Conservation (phyloP, 2,113 vertebrate genomes). For the Eidolon helvum region DNA sequence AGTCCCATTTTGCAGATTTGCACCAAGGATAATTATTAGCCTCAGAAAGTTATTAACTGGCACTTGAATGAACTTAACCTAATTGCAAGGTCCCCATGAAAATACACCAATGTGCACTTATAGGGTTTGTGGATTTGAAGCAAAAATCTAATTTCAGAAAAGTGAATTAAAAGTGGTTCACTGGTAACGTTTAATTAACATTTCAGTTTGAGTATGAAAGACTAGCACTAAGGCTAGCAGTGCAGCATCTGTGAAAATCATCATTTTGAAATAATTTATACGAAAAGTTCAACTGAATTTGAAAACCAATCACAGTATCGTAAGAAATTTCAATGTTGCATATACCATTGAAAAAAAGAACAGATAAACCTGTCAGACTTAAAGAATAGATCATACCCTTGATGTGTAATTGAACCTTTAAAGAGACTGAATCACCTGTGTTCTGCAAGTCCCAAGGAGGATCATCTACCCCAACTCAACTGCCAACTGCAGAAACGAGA, state of each 20-base stretch:
- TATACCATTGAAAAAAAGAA: not conserved
- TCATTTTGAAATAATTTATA: not conserved
- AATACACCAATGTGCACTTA: not conserved
- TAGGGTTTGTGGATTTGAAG: not conserved
- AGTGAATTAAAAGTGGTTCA: not conserved
- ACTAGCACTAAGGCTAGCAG: not conserved
- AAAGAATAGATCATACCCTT: not conserved
- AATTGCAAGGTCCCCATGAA: not conserved
- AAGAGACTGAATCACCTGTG: not conserved
- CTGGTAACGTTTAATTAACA: not conserved
- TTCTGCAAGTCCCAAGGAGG: not conserved
- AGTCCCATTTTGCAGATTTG: not conserved
- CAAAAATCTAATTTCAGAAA: not conserved
- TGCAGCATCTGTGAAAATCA: not conserved
- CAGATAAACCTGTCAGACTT: not conserved
- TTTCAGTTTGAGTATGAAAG: not conserved
- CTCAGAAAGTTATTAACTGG: not conserved
- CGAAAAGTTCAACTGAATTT: not conserved
- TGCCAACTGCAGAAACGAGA: not conserved
- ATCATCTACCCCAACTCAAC: not conserved
- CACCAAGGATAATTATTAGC: not conserved
- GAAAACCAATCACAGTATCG: not conserved
- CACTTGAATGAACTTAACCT: not conserved
- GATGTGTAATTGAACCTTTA: not conserved
- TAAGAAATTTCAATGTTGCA: not conserved